phyloP scores from a whole-genome alignment of 2,888 invertebrate genomes.

The Tetragnatha montana region DNA sequence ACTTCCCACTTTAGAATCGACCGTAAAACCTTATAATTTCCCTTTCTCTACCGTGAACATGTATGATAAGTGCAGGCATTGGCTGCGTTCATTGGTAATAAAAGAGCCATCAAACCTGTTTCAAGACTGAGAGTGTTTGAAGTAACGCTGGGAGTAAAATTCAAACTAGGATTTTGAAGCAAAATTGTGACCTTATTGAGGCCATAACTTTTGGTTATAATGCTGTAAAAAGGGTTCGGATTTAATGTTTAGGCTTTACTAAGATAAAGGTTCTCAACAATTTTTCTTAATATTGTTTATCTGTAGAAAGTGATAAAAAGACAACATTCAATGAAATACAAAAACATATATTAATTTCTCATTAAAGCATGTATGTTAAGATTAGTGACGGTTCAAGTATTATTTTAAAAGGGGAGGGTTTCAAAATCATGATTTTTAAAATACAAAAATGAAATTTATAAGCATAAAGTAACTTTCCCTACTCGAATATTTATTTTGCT shows the following conservation, averaged over 20 bases:
- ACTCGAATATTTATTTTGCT: too few species aligned
- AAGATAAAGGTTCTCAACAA: background rate
- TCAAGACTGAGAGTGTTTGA: background rate
- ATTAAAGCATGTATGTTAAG: too few species aligned
- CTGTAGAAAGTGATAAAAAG: background rate
- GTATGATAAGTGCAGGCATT: slow-evolving; percentile 14
- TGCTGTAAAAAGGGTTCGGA: background rate
- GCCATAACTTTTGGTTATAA: background rate
- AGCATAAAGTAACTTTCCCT: too few species aligned
- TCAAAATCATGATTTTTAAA: too few species aligned
- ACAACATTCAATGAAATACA: background rate
- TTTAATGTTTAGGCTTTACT: background rate
- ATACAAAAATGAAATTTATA: too few species aligned
- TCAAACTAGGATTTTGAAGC: slow-evolving; percentile 7
- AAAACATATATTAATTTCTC: too few species aligned
- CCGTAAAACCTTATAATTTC: slow-evolving; percentile 44
- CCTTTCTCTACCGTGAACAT: background rate
- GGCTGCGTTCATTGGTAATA: slow-evolving; percentile 10
- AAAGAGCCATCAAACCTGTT: slow-evolving; percentile 28
- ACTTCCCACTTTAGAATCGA: slow-evolving; percentile 28
- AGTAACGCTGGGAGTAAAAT: background rate
- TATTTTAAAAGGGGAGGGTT: too few species aligned
- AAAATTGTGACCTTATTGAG: background rate
- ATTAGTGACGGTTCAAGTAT: too few species aligned
- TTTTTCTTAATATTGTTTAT: background rate